These are phyloP conservation scores for Propithecus deckenii DNA, from an alignment of 2,797 vertebrate species.

Conservation along the genomic window DNA sequence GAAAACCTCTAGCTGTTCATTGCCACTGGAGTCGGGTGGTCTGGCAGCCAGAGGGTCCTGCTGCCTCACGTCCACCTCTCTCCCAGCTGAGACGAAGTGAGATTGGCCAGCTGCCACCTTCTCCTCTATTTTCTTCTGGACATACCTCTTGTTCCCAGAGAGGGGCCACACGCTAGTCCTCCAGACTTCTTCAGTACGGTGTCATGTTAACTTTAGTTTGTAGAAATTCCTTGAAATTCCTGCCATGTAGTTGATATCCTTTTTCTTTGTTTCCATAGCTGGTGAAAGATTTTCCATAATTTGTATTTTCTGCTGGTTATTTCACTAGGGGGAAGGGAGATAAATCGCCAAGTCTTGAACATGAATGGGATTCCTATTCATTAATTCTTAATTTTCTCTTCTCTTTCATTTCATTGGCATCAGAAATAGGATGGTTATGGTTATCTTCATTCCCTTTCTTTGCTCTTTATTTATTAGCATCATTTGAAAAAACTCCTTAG, in stretches of 20 bases:
- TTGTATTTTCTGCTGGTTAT: background rate
- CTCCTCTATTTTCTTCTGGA: background rate
- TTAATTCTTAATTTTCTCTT: slow-evolving; percentile 41
- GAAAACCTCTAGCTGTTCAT: background rate
- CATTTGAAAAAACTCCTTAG: slow-evolving; percentile 19
- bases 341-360: background rate
- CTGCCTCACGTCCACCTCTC: background rate
- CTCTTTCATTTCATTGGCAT: slow-evolving; percentile 15
- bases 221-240: slow-evolving; percentile 3
- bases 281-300: background rate
- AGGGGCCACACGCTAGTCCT: background rate
- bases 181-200: background rate
- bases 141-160: background rate
- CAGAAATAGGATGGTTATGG: slow-evolving; percentile 46
- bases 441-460: slow-evolving; percentile 16
- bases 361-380: background rate
- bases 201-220: background rate
- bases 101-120: too few relatives aligned
- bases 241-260: background rate
- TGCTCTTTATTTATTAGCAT: background rate
- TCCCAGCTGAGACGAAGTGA: background rate
- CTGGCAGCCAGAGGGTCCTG: background rate
- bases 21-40: too few relatives aligned
- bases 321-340: background rate
- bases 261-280: background rate